phyloP scores from a whole-genome alignment of 2,113 vertebrate genomes.

The Himantopus leucocephalus region DNA sequence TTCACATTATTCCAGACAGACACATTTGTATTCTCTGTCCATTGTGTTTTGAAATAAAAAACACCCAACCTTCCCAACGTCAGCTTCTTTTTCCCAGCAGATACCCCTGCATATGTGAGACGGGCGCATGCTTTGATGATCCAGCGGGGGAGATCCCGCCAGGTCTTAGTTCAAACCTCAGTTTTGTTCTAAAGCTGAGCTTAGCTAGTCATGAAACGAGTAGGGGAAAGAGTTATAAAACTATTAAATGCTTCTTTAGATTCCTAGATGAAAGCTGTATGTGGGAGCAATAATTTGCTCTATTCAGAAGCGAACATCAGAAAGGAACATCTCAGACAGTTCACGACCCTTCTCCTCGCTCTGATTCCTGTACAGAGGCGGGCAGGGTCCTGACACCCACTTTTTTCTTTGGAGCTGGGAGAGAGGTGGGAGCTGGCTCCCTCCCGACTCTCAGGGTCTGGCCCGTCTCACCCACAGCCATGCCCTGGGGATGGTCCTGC shows the following conservation, averaged over 20 bases:
- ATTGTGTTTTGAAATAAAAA: background rate
- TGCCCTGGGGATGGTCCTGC: background rate
- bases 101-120: background rate
- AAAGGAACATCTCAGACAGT: background rate
- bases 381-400: background rate
- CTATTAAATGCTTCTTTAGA: slow-evolving; percentile 32
- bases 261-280: background rate
- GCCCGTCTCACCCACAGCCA: fast-evolving
- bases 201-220: background rate
- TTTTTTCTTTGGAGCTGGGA: background rate
- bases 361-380: background rate
- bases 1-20: background rate
- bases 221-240: background rate
- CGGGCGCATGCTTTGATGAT: fast-evolving
- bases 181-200: background rate
- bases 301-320: background rate
- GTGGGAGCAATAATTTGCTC: slow-evolving; percentile 29
- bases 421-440: background rate
- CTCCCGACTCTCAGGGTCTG: background rate
- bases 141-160: background rate
- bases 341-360: background rate
- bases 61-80: background rate
- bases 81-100: background rate
- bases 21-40: background rate
- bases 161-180: background rate